Base-by-base conservation (phyloP, 2,113 vertebrate species). In the Ailuropoda melanoleuca region DNA sequence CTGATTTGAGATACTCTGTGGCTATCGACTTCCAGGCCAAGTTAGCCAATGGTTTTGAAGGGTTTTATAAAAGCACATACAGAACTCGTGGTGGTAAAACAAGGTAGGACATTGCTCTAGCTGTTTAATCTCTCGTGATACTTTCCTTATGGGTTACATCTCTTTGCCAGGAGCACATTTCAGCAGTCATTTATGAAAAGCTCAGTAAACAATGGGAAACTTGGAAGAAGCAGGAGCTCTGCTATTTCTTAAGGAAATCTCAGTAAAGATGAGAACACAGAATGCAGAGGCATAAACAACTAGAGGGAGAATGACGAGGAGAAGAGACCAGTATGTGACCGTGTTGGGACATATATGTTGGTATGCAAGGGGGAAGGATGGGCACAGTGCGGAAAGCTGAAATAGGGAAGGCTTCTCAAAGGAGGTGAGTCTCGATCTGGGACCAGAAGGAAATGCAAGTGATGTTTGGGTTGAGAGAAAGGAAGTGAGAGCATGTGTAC, bases 1-100 rank as follows among this genome's bases (percentile, higher is more conserved):
- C 90, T 86, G 37, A 60, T 56, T 50, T 88, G 58, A 95, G 55
- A 75, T 98, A 97, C 39, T 58, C 55, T 6, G 37, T 97, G 74
- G 26, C 83, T n/a, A 85, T 97, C 66, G 68, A 97, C 24, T 97
- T 97, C 80, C 88, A 96, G 62, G 97, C 84, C 85, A 96, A 90
- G 21, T 81, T 98, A 75, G 90, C 95, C 8, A 87, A 97, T 81
- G 96, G 87, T 17, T 98, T 98, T 93, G 37, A 96, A 95, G 97
- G 94, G 15, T 97, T 97, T 88, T 96, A 97, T 88, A 98, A 96
- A 97, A 98, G 97, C 92, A 98, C 46, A 0, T 98, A 96, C 48
- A 92, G 81, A 92, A 80, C 84, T 83, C 46, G 24, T 72, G 77
- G n/a, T 94, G 96, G 92, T 60, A 94, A 98, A 96, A 97, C 66